Base-by-base conservation (phyloP, 2,888 invertebrate species). In the Chalcosyrphus nemorum region DNA sequence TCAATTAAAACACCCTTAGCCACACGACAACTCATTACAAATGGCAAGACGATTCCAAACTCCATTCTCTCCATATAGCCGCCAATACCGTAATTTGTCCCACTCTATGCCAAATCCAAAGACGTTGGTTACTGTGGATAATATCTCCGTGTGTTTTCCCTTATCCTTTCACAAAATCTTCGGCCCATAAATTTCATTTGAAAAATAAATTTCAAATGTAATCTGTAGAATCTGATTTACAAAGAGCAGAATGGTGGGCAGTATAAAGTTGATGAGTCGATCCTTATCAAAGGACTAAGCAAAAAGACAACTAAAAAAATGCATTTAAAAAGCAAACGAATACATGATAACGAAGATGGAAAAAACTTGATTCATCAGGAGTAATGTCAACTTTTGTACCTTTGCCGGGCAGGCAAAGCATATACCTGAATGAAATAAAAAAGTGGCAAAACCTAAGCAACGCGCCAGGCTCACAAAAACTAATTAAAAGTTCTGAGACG, bases 401-500 rank as follows among this genome's bases (percentile, higher is more conserved):
- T 17, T n/a, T 11, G 15, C 4, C 56, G 35, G 35, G n/a, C 47
- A 63, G 47, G 47, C 63, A 74, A 63, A 43, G 54, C 63, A 63
- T 43, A 54, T 71, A 63, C 63, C 65, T 50, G 71, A 38, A 15
- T 6, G 24, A 63, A 38, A 15, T 6, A 17, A 63, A 81, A 70
- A 82, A 66, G 54, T 65, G 50, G 56, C 66, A 80, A 81, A 74
- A 71, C 57, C 71, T 82, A 81, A 81, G 80, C 80, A 72, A 85
- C 74, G 71, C 72, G 66, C 71, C 70, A 78, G 85, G 68, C 78
- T 80, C 75, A 85, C 88, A 90, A 91, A 91, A 91, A 91, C 90
- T 91, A 91, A 91, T 91, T 91, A 91, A 91, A 91, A 91, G 90
- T 91, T 91, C 88, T 89, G 90, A 90, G 90, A 91, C 90, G 89